These are phyloP conservation scores for Mungos mungo DNA, from an alignment of 2,113 vertebrate genomes.

Conservation along the genomic window DNA sequence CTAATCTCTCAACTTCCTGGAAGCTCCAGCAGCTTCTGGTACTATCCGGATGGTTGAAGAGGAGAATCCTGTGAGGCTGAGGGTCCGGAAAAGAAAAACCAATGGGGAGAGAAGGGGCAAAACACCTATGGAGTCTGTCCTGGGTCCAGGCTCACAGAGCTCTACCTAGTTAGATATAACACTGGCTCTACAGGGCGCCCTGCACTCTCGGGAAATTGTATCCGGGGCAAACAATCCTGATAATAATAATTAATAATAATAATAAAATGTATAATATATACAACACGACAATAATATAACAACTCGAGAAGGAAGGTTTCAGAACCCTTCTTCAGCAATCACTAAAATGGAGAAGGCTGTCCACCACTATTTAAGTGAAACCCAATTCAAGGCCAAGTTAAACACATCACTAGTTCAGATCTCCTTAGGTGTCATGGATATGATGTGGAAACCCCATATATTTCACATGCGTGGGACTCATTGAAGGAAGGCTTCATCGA, in stretches of 20 bases:
- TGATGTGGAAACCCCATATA: neutral
- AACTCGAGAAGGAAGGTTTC: neutral
- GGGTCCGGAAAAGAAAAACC: neutral
- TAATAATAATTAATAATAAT: too few relatives aligned
- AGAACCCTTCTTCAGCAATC: neutral
- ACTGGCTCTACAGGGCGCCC: accelerated
- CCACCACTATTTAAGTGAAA: neutral
- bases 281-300: neutral
- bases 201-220: neutral
- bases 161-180: neutral
- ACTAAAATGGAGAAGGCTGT: neutral
- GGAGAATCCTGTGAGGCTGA: neutral
- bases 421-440: neutral
- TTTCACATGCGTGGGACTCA: neutral
- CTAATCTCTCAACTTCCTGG: neutral
- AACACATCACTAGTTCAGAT: neutral
- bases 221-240: neutral
- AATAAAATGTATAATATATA: neutral
- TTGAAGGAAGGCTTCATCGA: neutral
- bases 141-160: neutral
- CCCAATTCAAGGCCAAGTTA: neutral
- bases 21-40: neutral
- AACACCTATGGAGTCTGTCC: accelerated
- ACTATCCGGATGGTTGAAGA: neutral
- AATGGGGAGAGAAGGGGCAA: accelerated